Percentiles rank a stretch among this genome's conserved stretches.
These are phyloP conservation scores for Idaea dimidiata DNA, from an alignment of 2,888 invertebrate species.

Conservation along the genomic window DNA sequence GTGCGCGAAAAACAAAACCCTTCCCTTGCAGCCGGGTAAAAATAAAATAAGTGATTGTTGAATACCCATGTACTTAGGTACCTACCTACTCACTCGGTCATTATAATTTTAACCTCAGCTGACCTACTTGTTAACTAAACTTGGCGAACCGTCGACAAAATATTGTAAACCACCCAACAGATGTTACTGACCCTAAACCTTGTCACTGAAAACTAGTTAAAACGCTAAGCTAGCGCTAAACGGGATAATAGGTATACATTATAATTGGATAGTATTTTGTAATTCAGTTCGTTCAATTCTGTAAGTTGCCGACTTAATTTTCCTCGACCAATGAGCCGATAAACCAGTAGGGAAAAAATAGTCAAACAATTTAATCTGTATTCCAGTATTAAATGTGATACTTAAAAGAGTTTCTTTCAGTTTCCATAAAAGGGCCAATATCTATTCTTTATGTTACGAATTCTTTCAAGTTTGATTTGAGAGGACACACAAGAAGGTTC, in stretches of 20 bases:
- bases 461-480: conserved; percentile 20
- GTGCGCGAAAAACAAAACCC: too few relatives aligned
- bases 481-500: conserved; percentile 12
- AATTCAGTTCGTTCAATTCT: neutral
- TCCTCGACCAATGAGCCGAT: neutral
- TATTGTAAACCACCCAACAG: conserved; percentile 13
- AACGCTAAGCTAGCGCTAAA: neutral
- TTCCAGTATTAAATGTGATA: conserved; percentile 38
- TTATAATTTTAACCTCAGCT: neutral
- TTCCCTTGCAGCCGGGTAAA: too few relatives aligned
- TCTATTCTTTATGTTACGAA: conserved; percentile 11
- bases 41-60: neutral
- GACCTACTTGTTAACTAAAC: conserved; percentile 23
- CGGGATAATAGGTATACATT: too few relatives aligned
- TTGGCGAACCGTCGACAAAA: neutral
- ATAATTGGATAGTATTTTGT: neutral
- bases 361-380: conserved; percentile 18
- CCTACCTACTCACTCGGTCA: neutral
- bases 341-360: neutral
- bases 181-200: conserved; percentile 7
- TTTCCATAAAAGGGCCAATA: conserved; percentile 26
- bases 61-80: neutral
- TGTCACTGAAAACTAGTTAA: neutral
- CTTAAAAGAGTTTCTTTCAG: conserved; percentile 29
- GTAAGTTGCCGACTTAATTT: neutral